phyloP scores from a whole-genome alignment of 2,888 invertebrate genomes.

The Archips xylosteana region DNA sequence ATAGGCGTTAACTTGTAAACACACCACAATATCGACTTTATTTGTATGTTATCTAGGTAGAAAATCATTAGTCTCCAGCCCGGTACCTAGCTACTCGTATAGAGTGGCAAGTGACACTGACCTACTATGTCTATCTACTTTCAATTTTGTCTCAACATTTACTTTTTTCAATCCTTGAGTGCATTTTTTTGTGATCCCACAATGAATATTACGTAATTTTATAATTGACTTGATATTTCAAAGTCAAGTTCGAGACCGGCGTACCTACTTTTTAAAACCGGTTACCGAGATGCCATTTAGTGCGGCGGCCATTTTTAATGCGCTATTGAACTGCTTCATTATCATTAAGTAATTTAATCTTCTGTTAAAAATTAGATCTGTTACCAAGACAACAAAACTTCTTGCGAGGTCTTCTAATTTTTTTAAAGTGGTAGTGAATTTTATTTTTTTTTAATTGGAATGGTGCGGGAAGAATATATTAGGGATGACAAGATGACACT shows the following conservation, averaged over 20 bases:
- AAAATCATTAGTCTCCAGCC: not conserved
- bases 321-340: not conserved
- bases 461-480: no score
- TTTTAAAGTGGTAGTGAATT: not conserved
- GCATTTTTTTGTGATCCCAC: constrained; percentile 6
- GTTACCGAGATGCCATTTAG: not conserved
- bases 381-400: not conserved
- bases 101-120: constrained; percentile 11
- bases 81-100: not conserved
- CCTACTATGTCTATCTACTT: constrained; percentile 14
- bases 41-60: not conserved
- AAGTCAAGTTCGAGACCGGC: constrained; percentile 6
- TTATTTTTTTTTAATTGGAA: no score
- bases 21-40: not conserved
- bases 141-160: constrained; percentile 15
- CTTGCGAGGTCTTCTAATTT: no score
- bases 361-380: not conserved
- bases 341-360: not conserved
- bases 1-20: not conserved
- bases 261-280: not conserved
- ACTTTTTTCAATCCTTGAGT: constrained; percentile 17
- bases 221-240: not conserved
- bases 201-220: constrained; percentile 4
- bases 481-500: no score
- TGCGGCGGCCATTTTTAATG: not conserved